These are phyloP conservation scores for Epistrophe eligans DNA, from an alignment of 2,888 invertebrate species.

Conservation along the genomic window DNA sequence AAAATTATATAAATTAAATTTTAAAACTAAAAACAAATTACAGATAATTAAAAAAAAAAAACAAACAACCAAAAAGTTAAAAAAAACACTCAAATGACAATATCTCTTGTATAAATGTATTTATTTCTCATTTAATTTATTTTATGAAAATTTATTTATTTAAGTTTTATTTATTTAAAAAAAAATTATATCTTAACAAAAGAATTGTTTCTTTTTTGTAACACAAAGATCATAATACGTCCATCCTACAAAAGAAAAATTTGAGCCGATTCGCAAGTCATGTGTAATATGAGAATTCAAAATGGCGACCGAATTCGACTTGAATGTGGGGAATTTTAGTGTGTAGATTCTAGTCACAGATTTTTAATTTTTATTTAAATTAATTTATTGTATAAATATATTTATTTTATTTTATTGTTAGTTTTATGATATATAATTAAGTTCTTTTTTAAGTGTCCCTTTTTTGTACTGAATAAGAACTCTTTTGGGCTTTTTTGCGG, in stretches of 20 bases:
- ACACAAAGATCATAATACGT: conserved; percentile 78
- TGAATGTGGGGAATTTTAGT: conserved; percentile 73
- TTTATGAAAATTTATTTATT: conserved; percentile 41
- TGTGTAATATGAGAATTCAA: conserved; percentile 8
- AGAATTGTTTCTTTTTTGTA: conserved; percentile 66
- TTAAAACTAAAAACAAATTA: conserved; percentile 15
- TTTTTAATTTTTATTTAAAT: conserved; percentile 37
- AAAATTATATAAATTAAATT: conserved; percentile 11
- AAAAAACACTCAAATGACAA: conserved; percentile 72
- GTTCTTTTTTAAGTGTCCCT: conserved; percentile 20
- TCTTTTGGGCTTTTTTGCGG: conserved; percentile 45
- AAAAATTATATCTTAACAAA: conserved; percentile 1
- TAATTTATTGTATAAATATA: conserved; percentile 15
- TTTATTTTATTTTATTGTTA: conserved; percentile 29
- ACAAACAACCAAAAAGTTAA: conserved; percentile 5
- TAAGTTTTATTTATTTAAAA: conserved; percentile 58
- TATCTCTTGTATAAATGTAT: conserved; percentile 64
- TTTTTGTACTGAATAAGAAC: conserved; percentile 76
- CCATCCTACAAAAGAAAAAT: conserved; percentile 73
- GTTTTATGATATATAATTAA: background rate
- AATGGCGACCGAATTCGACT: conserved; percentile 17
- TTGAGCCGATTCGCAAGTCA: conserved; percentile 26
- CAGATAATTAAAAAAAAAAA: conserved; percentile 16
- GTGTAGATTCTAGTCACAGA: conserved; percentile 78
- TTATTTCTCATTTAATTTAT: conserved; percentile 35